Percentiles rank a stretch among this genome's conserved stretches.
These are phyloP conservation scores for Meteorus colon DNA, from an alignment of 2,888 invertebrate genomes.

Conservation along the genomic window DNA sequence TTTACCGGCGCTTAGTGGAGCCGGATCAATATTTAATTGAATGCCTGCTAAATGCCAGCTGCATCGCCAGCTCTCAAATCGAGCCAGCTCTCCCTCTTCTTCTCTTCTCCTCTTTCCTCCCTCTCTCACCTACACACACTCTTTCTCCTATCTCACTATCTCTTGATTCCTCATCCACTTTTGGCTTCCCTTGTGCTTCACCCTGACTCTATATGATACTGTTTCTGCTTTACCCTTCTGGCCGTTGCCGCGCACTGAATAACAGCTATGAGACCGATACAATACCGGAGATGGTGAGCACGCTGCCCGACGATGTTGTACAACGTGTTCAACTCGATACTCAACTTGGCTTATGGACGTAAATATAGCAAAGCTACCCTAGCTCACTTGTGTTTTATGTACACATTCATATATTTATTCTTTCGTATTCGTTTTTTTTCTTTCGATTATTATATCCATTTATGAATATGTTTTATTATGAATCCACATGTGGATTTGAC, in stretches of 20 bases:
- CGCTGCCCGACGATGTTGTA: constrained; percentile 44
- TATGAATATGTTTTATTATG: background rate
- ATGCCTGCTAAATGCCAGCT: constrained; percentile 69
- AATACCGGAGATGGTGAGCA: constrained; percentile 36
- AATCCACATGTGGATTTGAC: too few species aligned
- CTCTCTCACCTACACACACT: constrained; percentile 48
- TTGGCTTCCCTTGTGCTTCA: constrained; percentile 33
- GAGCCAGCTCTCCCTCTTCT: constrained; percentile 52
- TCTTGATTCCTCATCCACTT: constrained; percentile 26
- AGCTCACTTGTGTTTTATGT: constrained; percentile 1
- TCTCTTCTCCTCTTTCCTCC: constrained; percentile 46
- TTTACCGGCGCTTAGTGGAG: constrained; percentile 70
- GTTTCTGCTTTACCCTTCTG: constrained; percentile 21
- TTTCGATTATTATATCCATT: background rate
- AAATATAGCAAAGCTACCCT: constrained; percentile 17
- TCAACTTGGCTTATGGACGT: constrained; percentile 37
- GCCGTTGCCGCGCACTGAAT: constrained; percentile 13
- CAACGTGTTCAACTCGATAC: constrained; percentile 47
- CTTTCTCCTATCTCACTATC: constrained; percentile 51
- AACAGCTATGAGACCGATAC: constrained; percentile 26
- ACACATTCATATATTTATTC: background rate
- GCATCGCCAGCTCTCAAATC: constrained; percentile 62
- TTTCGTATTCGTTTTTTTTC: background rate
- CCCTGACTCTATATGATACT: background rate
- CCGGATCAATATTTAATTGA: constrained; percentile 72